These are phyloP conservation scores for Lasioglossum vierecki DNA, from an alignment of 2,888 invertebrate species.

Conservation along the genomic window DNA sequence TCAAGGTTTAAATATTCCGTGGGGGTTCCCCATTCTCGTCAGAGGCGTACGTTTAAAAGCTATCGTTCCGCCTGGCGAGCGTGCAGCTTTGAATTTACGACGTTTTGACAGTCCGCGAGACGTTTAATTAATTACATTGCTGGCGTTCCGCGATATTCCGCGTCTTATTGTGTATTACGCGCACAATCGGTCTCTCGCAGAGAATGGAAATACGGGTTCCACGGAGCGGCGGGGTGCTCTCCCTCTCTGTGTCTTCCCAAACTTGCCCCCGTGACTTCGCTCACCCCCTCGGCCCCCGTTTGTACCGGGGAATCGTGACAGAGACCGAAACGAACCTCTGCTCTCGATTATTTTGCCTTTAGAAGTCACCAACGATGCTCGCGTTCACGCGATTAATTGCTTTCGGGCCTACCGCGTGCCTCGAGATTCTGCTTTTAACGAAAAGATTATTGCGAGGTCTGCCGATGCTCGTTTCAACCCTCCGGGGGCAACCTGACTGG, in stretches of 20 bases:
- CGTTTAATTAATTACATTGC: constrained; percentile 53
- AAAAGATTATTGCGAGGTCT: background rate
- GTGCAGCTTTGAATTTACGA: constrained; percentile 35
- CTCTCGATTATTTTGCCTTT: background rate
- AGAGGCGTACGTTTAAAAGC: constrained; percentile 19
- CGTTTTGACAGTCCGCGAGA: constrained; percentile 48
- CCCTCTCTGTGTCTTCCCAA: background rate
- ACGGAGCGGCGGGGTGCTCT: background rate
- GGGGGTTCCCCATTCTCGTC: background rate
- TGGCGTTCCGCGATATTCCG: constrained; percentile 16
- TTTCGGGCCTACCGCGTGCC: background rate
- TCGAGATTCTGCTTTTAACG: background rate
- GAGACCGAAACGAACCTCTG: background rate
- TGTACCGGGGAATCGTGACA: background rate
- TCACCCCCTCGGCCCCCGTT: background rate
- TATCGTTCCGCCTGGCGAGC: constrained; percentile 6
- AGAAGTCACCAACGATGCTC: no score
- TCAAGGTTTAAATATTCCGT: constrained; percentile 3
- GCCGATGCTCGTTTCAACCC: background rate
- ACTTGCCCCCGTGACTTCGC: background rate
- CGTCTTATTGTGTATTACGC: background rate
- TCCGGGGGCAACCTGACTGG: no score
- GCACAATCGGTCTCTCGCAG: background rate
- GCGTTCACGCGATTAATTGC: no score
- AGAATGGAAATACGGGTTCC: background rate